Conservation (phyloP, 2,113 vertebrate species). For the Lampris incognitus region DNA sequence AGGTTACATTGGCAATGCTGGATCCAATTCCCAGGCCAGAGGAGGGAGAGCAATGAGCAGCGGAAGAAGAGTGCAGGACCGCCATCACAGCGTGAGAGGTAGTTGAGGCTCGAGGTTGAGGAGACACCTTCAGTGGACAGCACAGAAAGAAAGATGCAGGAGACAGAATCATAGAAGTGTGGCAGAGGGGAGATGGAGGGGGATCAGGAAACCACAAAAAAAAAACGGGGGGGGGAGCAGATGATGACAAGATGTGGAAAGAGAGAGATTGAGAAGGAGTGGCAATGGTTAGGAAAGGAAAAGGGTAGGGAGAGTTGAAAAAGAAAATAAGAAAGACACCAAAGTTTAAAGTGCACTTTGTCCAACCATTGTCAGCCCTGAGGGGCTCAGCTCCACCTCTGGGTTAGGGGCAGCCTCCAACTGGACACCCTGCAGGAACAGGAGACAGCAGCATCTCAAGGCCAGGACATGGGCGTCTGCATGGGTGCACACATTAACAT, state of each 20-base stretch:
- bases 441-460: constrained; percentile 7
- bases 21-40: background rate
- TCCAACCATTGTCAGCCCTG: background rate
- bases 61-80: constrained; percentile 50
- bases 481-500: background rate
- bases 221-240: background rate
- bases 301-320: background rate
- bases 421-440: constrained; percentile 14
- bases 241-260: background rate
- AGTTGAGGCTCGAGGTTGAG: constrained; percentile 45
- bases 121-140: constrained; percentile 55
- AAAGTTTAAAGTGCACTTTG: constrained; percentile 7
- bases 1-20: background rate
- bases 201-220: background rate
- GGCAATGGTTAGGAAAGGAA: background rate
- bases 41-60: constrained; percentile 9
- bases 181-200: background rate
- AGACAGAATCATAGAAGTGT: background rate
- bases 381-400: constrained; percentile 4
- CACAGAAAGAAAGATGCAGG: constrained; percentile 10
- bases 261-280: background rate
- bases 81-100: constrained; percentile 42
- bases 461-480: background rate
- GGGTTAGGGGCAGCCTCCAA: background rate
- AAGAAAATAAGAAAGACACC: background rate